Base-by-base conservation (phyloP, 2,797 vertebrate genomes). In the Enteromius afrohamiltoni region DNA sequence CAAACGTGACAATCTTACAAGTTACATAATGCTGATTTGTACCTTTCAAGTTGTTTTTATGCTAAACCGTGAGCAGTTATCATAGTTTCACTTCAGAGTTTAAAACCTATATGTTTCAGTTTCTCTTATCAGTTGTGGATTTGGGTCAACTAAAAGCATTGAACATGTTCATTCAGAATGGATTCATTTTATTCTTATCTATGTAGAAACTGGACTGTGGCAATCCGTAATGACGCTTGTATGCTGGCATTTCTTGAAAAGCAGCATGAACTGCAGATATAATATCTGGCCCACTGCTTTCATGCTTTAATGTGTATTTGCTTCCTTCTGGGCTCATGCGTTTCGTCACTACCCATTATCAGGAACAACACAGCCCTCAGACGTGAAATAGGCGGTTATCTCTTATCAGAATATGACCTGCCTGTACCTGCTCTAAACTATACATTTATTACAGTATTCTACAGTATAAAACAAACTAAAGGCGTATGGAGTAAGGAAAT, bases 231-330 rank as follows among this genome's bases (percentile, higher is more conserved):
- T 40, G 31, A 42, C 26, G 34, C 19, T 55, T 21, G 40, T 37
- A 69, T 16, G 11, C 5, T 60, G 34, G 4, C 19, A 37, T 55
- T 60, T 62, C 23, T 64, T 74, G 13, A 82, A n/a, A 23, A 65
- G n/a, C 42, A 40, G 70, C 45, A 17, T 37, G 8, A 70, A 60
- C 26, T 62, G 53, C 16, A 83, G 53, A 71, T 62, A 83, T 10
- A 51, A 49, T 26, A 64, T 71, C 51, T 51, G 49, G 51, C 21
- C 37, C 42, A 40, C 3, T 13, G 40, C 26, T 70, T 71, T 78
- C 29, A 62, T 55, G 64, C 19, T 49, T 42, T 26, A 69, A 40
- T 45, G 23, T 67, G 6, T 31, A 29, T 67, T 68, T 68, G 62
- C 23, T 67, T 31, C 6, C 13, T 58, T 65, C 3, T 26, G n/a